Percentiles rank a stretch among this genome's conserved stretches.
These are phyloP conservation scores for Cynaeus angustus DNA, from an alignment of 2,888 invertebrate species.

Conservation along the genomic window DNA sequence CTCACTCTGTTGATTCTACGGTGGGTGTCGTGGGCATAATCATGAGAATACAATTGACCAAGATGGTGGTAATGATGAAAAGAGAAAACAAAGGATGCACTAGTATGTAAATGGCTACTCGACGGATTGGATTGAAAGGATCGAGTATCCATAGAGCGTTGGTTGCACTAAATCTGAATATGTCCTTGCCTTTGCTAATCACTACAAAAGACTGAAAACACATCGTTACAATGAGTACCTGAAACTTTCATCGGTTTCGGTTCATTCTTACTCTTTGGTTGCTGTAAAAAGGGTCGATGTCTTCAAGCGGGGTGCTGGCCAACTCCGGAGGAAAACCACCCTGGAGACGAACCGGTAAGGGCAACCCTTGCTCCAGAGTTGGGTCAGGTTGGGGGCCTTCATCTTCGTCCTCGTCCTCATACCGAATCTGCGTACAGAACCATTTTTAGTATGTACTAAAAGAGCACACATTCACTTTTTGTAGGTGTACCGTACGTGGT, in stretches of 20 bases:
- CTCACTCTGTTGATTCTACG: slow-evolving; percentile 98
- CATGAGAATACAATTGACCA: slow-evolving; percentile 99
- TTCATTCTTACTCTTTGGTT: slow-evolving; percentile 89
- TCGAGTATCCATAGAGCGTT: slow-evolving; percentile 96
- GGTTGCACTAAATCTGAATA: slow-evolving; percentile 98
- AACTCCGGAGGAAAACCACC: slow-evolving; percentile 95
- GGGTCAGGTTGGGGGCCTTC: slow-evolving; percentile 98
- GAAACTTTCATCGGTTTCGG: background rate
- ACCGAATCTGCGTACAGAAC: slow-evolving; percentile 82
- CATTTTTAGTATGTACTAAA: background rate
- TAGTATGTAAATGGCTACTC: slow-evolving; percentile 97
- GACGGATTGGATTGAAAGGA: slow-evolving; percentile 98
- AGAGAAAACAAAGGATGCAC: slow-evolving; percentile 98
- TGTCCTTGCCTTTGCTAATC: slow-evolving; percentile 98
- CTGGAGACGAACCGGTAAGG: slow-evolving; percentile 95
- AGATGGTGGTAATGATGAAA: slow-evolving; percentile 98
- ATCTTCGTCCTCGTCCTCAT: slow-evolving; percentile 98
- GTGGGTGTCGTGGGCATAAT: slow-evolving; percentile 96
- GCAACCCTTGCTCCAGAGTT: slow-evolving; percentile 96
- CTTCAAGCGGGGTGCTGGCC: slow-evolving; percentile 97
- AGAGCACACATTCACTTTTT: slow-evolving; percentile 10
- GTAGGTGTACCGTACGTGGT: slow-evolving; percentile 21
- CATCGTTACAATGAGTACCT: background rate
- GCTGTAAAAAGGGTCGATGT: slow-evolving; percentile 97
- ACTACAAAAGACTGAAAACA: slow-evolving; percentile 95